Percentiles rank a stretch among this genome's conserved stretches.
phyloP scores from a whole-genome alignment of 1,140 invertebrate genomes.

The Penaeus indicus region DNA sequence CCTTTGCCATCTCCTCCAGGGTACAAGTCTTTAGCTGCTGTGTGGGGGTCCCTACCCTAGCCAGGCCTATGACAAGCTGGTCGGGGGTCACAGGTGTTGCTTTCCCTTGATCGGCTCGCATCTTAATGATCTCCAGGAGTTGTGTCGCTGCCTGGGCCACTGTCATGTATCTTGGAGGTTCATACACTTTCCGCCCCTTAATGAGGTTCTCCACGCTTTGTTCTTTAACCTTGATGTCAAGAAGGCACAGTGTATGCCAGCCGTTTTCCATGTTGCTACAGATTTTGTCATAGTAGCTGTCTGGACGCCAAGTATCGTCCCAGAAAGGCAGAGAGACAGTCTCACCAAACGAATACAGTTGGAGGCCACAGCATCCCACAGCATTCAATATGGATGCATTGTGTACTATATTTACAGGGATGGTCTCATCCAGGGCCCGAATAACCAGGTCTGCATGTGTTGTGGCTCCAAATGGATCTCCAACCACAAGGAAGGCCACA shows the following conservation, averaged over 20 bases:
- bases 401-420: conserved; percentile 81
- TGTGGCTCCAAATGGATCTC: conserved; percentile 91
- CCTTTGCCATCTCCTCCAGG: conserved; percentile 79
- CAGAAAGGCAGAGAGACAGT: conserved; percentile 98
- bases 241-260: conserved; percentile 92
- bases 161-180: conserved; percentile 96
- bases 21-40: conserved; percentile 85
- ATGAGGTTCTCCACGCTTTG: conserved; percentile 93
- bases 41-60: conserved; percentile 86
- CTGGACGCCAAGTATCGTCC: conserved; percentile 94
- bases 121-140: conserved; percentile 82
- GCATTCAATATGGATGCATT: conserved; percentile 99
- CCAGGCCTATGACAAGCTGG: conserved; percentile 85
- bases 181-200: conserved; percentile 89
- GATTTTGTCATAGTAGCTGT: conserved; percentile 98
- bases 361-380: conserved; percentile 91
- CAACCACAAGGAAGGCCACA: conserved; percentile 82
- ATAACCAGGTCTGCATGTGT: conserved; percentile 96
- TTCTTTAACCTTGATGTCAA: conserved; percentile 98
- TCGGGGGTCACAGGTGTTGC: conserved; percentile 71
- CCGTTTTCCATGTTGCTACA: conserved; percentile 83
- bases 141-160: conserved; percentile 88
- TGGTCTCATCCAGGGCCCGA: conserved; percentile 82
- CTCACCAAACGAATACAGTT: conserved; percentile 97
- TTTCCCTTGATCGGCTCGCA: conserved; percentile 67